Base-by-base conservation (phyloP, 2,797 vertebrate species). In the Brachyrhaphis roseni region DNA sequence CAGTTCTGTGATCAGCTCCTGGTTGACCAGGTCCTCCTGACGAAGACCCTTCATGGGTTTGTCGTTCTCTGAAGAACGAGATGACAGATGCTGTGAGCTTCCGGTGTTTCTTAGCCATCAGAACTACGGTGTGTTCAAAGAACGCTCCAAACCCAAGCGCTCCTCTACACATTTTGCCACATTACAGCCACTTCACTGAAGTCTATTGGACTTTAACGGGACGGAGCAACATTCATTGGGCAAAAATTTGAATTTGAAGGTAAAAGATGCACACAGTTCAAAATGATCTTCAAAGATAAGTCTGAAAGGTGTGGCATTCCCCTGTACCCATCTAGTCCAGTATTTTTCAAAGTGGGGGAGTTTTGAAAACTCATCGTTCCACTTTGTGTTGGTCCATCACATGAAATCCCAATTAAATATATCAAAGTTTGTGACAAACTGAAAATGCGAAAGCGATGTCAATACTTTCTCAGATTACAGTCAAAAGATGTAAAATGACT, bases 21-120 rank as follows among this genome's bases (percentile, higher is more conserved):
- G 97, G 92, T 99, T 98, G 86, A 97, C 95, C 81, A 98, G 93
- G 36, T 99, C 98, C 90, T 98, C 97, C 91, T 98, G 97, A 77
- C 96, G 96, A 75, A 99, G 95, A 57, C 97, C 97, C 82, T 96
- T 98, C 97, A 99, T 98, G 0, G 98, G 96, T 81, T 97, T 98
- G 93, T 99, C 98, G 2, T 98, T 97, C 91, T 98, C 98, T 99
- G 96, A 82, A 89, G 82, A 75, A 43, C 59, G 1, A 75, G 23
- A 71, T 10, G 57, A 36, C 5, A 45, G 28, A 78, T 46, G 70
- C 10, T 3, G 23, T 28, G 10, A 75, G 13, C 31, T 10, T 43
- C 43, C 41, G 74, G 23, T 1, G 0, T 72, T 31, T 15, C 11
- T 46, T n/a, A n/a, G 41, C 10, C 10, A 16, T 28, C 78, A 6